Percentiles rank a stretch among this genome's conserved stretches.
phyloP scores from a whole-genome alignment of 2,797 vertebrate genomes.

The Valencia hispanica region DNA sequence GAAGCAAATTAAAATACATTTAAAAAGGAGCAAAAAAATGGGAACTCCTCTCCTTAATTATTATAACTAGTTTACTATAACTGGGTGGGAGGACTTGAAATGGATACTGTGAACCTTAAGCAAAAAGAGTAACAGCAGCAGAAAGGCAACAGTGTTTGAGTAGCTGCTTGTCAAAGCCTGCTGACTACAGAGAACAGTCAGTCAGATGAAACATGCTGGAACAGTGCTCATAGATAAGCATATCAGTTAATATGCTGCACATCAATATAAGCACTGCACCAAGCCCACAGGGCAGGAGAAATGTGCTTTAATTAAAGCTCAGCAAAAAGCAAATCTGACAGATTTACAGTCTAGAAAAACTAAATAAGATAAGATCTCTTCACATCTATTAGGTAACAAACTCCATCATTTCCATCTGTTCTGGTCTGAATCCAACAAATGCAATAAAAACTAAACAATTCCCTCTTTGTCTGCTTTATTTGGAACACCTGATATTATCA shows the following conservation, averaged over 20 bases:
- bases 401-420: not conserved
- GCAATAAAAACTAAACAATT: not conserved
- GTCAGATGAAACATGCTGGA: conserved; percentile 36
- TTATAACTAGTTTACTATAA: not conserved
- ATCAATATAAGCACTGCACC: conserved; percentile 8
- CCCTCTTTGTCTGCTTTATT: not conserved
- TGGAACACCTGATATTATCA: not conserved
- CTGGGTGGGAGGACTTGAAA: not conserved
- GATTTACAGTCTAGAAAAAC: not conserved
- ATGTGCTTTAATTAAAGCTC: conserved; percentile 28
- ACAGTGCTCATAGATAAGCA: conserved; percentile 35
- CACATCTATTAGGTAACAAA: not conserved
- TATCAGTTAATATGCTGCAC: conserved; percentile 37
- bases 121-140: not conserved
- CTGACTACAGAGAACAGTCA: conserved; percentile 1
- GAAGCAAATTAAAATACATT: not conserved
- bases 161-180: conserved; percentile 48
- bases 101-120: not conserved
- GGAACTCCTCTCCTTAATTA: not conserved
- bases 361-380: not conserved
- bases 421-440: not conserved
- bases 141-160: conserved; percentile 32
- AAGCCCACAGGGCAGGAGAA: conserved; percentile 11
- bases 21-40: not conserved
- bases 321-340: not conserved